phyloP scores from a whole-genome alignment of 2,888 invertebrate genomes.

The Lapara coniferarum region DNA sequence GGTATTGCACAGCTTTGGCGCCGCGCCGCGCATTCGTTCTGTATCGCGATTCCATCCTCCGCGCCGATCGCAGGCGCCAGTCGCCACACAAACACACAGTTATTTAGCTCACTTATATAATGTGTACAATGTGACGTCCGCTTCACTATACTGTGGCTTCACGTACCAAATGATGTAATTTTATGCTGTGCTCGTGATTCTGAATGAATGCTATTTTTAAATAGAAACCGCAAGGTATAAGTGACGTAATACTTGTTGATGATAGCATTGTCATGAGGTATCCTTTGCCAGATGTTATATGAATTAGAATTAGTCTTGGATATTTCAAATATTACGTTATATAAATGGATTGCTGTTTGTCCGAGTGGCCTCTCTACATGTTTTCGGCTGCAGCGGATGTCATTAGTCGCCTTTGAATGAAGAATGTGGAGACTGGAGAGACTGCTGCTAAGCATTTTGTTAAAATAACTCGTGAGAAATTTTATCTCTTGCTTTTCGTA shows the following conservation, averaged over 20 bases:
- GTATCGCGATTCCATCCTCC: constrained; percentile 36
- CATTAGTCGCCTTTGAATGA: no score
- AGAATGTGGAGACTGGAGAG: neutral
- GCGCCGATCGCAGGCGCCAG: constrained; percentile 55
- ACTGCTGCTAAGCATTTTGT: neutral
- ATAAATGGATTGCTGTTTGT: neutral
- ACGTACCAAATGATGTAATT: constrained; percentile 63
- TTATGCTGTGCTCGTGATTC: constrained; percentile 49
- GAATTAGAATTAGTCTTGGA: neutral
- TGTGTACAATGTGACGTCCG: constrained; percentile 57
- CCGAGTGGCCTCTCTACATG: no score
- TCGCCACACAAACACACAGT: constrained; percentile 38
- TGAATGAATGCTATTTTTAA: constrained; percentile 52
- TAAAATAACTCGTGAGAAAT: neutral
- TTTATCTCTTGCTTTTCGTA: neutral
- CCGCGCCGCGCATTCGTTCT: constrained; percentile 32
- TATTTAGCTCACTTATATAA: constrained; percentile 44
- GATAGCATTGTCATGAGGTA: constrained; percentile 5
- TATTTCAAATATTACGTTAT: neutral
- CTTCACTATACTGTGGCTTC: no score
- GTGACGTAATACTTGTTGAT: constrained; percentile 16
- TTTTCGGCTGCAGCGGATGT: neutral
- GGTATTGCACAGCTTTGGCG: constrained; percentile 50
- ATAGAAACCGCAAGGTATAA: constrained; percentile 37
- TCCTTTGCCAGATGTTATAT: neutral